Evolutionary conservation across 2,113 vertebrate species (phyloP), one percentile per base, ranked within the genome.

Genomic region (Sander vitreus): DNA sequence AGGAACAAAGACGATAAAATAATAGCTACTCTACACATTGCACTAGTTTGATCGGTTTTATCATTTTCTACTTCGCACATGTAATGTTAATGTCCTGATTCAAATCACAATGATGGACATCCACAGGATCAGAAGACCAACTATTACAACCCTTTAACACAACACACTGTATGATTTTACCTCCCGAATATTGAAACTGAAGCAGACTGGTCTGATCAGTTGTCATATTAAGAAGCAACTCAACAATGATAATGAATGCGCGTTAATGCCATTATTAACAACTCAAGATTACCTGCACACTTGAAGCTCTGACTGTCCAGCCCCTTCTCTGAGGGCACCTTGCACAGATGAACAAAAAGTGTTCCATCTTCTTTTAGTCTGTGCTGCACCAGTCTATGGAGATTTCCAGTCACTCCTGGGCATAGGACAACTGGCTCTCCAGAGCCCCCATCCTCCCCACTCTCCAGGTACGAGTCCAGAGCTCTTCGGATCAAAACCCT

Each of bases 301-400:
- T 96, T 98, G 93, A 97, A 99, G 93, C 94, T 96, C 94, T 99
- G 98, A 0, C 94, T 79, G 76, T 99, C 97, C 66, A 99, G 90
- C 2, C 98, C 98, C 69, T 95, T 98, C 93, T 99, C 97, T 0
- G 70, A 84, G 4, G 98, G 97, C 76, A 99, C 96, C 12, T 92
- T 94, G 89, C 95, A 95, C 45, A 99, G 92, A 82, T 98, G 96
- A 64, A 94, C 95, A 16, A 99, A 87, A 65, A 99, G 91, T 14
- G 91, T 94, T 15, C 96, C 93, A 0, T 97, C 96, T 57, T 95
- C 97, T 88, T 96, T 95, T 19, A 99, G 94, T 66, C 95, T 91
- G 90, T 97, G 94, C 68, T 96, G 94, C 79, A 95, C 93, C 83
- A 96, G 94, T 58, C 93, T 90, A 60, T 93, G 85, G 15, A 93